Percentiles rank a stretch among this genome's conserved stretches.
Evolutionary conservation across 2,113 vertebrate species (phyloP).

Genomic region (Carettochelys insculpta): DNA sequence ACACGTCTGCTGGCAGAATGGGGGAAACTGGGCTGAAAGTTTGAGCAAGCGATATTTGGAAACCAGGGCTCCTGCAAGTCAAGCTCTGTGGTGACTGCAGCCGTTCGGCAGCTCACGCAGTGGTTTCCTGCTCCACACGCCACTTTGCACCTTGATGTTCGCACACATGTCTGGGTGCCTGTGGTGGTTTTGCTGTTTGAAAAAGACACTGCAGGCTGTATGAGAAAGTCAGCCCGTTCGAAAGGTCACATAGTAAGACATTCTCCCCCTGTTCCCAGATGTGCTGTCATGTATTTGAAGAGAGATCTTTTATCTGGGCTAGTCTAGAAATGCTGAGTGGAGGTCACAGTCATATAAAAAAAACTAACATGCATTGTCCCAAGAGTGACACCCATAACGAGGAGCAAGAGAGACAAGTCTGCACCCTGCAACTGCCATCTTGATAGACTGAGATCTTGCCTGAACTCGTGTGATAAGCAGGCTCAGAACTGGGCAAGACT

Average conservation of each 20-base stretch:
- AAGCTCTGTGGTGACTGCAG: fast-evolving
- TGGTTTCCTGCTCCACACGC: background rate
- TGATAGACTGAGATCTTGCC: fast-evolving
- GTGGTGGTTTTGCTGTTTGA: background rate
- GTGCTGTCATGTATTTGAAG: background rate
- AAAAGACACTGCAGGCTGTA: fast-evolving
- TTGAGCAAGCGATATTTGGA: background rate
- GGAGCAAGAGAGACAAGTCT: background rate
- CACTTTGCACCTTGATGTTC: fast-evolving
- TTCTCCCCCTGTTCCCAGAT: background rate
- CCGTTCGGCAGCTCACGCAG: fast-evolving
- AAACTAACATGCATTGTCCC: fast-evolving
- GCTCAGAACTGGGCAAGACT: background rate
- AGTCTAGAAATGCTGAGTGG: background rate
- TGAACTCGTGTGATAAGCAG: background rate
- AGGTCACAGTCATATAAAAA: background rate
- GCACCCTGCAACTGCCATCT: fast-evolving
- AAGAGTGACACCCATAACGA: fast-evolving
- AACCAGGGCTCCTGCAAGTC: background rate
- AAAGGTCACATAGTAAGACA: background rate
- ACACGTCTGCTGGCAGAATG: fast-evolving
- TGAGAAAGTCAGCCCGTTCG: fast-evolving
- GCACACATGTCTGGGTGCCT: background rate
- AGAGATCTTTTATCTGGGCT: background rate
- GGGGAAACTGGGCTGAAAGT: background rate